These are phyloP conservation scores for Leguminivora glycinivorella DNA, from an alignment of 1,140 invertebrate genomes.

Conservation along the genomic window DNA sequence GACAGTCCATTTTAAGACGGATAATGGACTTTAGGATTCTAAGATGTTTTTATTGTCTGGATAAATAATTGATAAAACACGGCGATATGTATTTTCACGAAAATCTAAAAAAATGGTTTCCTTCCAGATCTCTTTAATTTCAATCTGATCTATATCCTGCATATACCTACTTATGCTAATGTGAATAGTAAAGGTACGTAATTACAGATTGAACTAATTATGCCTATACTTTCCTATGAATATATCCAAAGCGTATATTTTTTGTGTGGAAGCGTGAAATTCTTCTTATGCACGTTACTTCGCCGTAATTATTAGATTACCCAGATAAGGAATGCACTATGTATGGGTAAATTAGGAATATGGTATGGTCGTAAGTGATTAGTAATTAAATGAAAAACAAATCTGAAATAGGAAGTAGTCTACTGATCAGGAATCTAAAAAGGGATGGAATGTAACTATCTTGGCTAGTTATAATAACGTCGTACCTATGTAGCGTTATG, in stretches of 20 bases:
- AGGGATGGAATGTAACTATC: not conserved
- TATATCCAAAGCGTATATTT: not conserved
- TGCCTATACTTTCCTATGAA: not conserved
- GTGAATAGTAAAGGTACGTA: too few species aligned
- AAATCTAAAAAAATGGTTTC: too few species aligned
- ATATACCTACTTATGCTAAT: too few species aligned
- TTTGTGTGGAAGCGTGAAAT: not conserved
- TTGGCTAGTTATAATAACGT: not conserved
- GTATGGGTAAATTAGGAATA: conserved; percentile 3
- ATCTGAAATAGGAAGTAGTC: not conserved
- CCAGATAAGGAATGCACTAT: not conserved
- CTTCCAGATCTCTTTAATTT: too few species aligned
- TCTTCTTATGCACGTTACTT: not conserved
- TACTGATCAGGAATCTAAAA: not conserved
- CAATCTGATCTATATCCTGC: too few species aligned
- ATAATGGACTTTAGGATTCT: too few species aligned
- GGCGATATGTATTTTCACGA: too few species aligned
- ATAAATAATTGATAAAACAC: too few species aligned
- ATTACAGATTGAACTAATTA: too few species aligned
- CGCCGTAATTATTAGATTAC: not conserved
- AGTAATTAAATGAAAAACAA: not conserved
- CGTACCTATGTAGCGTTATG: not conserved
- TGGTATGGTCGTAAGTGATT: not conserved
- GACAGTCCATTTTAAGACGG: too few species aligned
- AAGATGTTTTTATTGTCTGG: too few species aligned